phyloP scores from a whole-genome alignment of 2,113 vertebrate species.

The Heptranchias perlo region DNA sequence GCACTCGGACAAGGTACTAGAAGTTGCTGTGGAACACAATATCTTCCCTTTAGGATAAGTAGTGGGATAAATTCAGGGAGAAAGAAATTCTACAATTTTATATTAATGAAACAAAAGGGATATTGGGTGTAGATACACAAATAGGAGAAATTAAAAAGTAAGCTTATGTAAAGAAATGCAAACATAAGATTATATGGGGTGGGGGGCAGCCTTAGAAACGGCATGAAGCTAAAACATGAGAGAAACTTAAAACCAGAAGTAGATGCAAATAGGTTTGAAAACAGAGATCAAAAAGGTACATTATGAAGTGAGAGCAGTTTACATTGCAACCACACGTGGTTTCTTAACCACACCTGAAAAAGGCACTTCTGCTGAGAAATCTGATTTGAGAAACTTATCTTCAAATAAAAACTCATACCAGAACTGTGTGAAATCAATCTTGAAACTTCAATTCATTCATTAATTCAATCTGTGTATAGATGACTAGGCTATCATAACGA shows the following conservation, averaged over 20 bases:
- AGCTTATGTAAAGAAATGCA: background rate
- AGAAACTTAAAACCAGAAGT: background rate
- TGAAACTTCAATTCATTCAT: background rate
- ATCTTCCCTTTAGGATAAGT: background rate
- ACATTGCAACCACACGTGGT: background rate
- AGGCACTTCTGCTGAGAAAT: background rate
- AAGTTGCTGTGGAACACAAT: background rate
- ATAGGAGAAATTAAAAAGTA: background rate
- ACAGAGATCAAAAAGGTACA: background rate
- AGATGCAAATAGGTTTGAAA: background rate
- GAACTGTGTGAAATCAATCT: background rate
- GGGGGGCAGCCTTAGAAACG: background rate
- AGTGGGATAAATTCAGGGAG: background rate
- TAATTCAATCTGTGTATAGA: background rate
- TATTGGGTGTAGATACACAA: background rate
- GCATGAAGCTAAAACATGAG: background rate
- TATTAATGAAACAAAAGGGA: background rate
- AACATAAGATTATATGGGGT: background rate
- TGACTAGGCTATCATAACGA: background rate
- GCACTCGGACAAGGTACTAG: background rate
- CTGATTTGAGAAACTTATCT: background rate
- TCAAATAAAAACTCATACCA: background rate
- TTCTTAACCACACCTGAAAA: slow-evolving; percentile 13
- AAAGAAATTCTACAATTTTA: background rate
- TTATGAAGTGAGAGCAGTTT: background rate